Evolutionary conservation across 1,140 invertebrate species (phyloP).

Genomic region (Leguminivora glycinivorella): DNA sequence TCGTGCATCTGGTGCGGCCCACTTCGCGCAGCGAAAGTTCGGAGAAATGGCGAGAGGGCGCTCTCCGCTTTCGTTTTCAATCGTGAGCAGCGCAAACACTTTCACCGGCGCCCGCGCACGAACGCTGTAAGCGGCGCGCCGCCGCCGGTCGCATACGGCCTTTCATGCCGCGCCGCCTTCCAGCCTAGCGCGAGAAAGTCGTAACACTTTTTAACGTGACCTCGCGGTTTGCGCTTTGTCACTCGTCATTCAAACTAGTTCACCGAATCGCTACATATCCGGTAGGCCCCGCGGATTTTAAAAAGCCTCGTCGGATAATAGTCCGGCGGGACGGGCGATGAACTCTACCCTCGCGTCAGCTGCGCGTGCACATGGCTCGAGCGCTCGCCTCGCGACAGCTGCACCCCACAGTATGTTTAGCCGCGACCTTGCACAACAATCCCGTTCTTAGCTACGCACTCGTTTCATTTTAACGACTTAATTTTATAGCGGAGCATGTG

Average conservation of each 20-base stretch:
- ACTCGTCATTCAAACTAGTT: constrained; percentile 70
- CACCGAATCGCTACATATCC: constrained; percentile 57
- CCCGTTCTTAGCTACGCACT: constrained; percentile 45
- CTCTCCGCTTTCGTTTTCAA: constrained; percentile 78
- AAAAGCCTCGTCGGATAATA: constrained; percentile 46
- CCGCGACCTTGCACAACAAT: constrained; percentile 71
- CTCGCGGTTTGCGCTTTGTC: constrained; percentile 73
- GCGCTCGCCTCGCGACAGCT: constrained; percentile 61
- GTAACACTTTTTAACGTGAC: constrained; percentile 78
- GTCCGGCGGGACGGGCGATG: constrained; percentile 61
- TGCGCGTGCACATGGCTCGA: constrained; percentile 68
- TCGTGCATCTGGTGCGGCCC: constrained; percentile 69
- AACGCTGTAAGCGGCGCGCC: constrained; percentile 60
- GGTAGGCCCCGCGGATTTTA: constrained; percentile 41
- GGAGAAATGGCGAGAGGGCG: constrained; percentile 77
- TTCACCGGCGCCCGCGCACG: constrained; percentile 68
- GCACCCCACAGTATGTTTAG: constrained; percentile 55
- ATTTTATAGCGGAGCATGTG: constrained; percentile 33
- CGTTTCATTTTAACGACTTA: constrained; percentile 33
- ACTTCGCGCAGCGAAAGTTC: constrained; percentile 74
- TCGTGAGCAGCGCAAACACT: constrained; percentile 71
- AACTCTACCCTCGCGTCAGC: constrained; percentile 74
- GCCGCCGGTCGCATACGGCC: constrained; percentile 61
- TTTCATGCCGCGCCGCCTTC: constrained; percentile 59
- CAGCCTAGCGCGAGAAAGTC: constrained; percentile 75